A percentile compares a stretch with the other conserved stretches of the same genome.
These are phyloP conservation scores for Plusia festucae DNA, from an alignment of 2,888 invertebrate genomes.

Conservation along the genomic window DNA sequence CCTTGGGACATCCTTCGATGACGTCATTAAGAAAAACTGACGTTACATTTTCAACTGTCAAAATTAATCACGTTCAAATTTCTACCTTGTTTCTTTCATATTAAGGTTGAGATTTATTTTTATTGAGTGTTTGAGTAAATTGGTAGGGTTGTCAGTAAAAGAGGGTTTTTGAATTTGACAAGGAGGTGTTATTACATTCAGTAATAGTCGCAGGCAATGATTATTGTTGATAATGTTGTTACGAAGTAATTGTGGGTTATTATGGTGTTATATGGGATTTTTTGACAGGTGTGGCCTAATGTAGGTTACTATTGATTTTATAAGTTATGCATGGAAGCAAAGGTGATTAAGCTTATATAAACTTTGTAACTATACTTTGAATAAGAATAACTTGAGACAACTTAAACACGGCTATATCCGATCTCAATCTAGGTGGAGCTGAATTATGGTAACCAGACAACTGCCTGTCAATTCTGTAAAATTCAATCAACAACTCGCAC, in stretches of 20 bases:
- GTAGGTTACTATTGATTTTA: slow-evolving; percentile 15
- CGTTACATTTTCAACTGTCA: neutral
- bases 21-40: slow-evolving; percentile 76
- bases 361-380: neutral
- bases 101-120: slow-evolving; percentile 37
- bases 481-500: no score
- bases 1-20: slow-evolving; percentile 80
- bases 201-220: slow-evolving; percentile 81
- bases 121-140: slow-evolving; percentile 23
- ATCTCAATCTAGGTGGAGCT: no score
- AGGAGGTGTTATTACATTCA: slow-evolving; percentile 84
- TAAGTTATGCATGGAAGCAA: neutral
- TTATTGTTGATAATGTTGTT: slow-evolving; percentile 75
- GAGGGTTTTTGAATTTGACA: slow-evolving; percentile 77
- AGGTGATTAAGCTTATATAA: neutral
- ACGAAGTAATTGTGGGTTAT: slow-evolving; percentile 59
- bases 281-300: slow-evolving; percentile 57
- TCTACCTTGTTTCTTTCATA: slow-evolving; percentile 9
- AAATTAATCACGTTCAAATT: slow-evolving; percentile 34
- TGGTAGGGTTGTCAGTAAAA: slow-evolving; percentile 63
- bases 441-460: no score
- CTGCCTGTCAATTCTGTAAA: no score
- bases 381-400: no score
- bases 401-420: no score
- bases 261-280: slow-evolving; percentile 60